Conservation (phyloP, 2,888 invertebrate genomes). For the Tetrapedia diversipes region DNA sequence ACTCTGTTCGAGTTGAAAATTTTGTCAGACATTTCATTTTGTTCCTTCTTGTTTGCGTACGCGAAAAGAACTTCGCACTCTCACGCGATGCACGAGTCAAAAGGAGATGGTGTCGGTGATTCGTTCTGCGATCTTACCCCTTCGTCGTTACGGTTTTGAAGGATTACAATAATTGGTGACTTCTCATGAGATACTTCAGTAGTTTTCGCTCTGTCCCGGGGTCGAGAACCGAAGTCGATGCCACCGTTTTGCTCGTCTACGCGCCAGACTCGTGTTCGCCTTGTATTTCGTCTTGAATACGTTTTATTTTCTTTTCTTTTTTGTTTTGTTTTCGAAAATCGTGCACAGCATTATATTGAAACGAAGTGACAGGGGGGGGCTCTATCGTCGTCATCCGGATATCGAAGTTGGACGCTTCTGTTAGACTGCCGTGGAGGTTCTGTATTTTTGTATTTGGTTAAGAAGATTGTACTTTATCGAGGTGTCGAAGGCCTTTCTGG, state of each 20-base stretch:
- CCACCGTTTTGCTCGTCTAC: conserved; percentile 21
- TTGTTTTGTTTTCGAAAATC: not conserved
- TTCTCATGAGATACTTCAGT: conserved; percentile 76
- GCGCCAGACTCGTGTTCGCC: not conserved
- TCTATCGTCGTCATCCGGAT: no score
- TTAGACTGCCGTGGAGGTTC: conserved; percentile 8
- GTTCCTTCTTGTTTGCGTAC: no score
- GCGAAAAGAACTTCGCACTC: conserved; percentile 9
- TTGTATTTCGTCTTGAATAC: not conserved
- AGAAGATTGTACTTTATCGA: conserved; percentile 35
- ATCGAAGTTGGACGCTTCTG: no score
- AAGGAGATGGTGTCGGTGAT: conserved; percentile 49
- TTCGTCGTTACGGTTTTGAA: conserved; percentile 64
- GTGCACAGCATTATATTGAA: not conserved
- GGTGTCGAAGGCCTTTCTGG: conserved; percentile 37
- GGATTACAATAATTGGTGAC: conserved; percentile 79
- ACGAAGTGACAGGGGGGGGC: not conserved
- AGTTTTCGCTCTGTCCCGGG: conserved; percentile 73
- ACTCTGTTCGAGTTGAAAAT: no score
- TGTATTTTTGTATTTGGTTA: conserved; percentile 28
- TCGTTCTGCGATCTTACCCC: conserved; percentile 55
- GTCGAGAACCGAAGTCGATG: conserved; percentile 65
- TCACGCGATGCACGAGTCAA: conserved; percentile 30
- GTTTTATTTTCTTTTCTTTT: not conserved
- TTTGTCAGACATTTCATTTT: not conserved